A percentile compares a stretch with the other conserved stretches of the same genome.
These are phyloP conservation scores for Nomada flava DNA, from an alignment of 2,888 invertebrate species.

Conservation along the genomic window DNA sequence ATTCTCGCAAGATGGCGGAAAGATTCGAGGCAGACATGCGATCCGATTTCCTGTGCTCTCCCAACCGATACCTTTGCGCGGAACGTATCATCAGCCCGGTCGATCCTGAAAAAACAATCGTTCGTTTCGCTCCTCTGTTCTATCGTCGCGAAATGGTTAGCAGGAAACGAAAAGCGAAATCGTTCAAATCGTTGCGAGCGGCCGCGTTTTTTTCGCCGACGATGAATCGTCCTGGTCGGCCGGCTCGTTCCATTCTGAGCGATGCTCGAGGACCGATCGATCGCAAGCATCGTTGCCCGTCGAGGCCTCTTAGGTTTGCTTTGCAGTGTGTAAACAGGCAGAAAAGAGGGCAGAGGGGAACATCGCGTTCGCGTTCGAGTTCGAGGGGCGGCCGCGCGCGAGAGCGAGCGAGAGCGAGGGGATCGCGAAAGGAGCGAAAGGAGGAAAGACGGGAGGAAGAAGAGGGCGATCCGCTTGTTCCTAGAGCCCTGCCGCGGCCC, in stretches of 20 bases:
- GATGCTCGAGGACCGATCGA: slow-evolving; percentile 61
- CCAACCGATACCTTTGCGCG: slow-evolving; percentile 45
- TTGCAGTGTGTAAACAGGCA: slow-evolving; percentile 70
- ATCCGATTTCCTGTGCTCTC: slow-evolving; percentile 80
- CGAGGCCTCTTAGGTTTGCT: slow-evolving; percentile 61
- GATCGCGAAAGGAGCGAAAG: slow-evolving; percentile 2
- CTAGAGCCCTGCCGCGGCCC: slow-evolving; percentile 15
- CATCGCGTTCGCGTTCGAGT: slow-evolving; percentile 36
- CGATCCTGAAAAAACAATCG: slow-evolving; percentile 77
- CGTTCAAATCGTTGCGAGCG: not conserved
- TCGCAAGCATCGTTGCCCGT: slow-evolving; percentile 57
- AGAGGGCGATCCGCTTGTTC: slow-evolving; percentile 31
- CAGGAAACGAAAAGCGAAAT: not conserved
- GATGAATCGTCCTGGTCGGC: not conserved
- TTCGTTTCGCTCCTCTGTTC: slow-evolving; percentile 48
- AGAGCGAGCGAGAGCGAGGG: not conserved
- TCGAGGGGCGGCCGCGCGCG: slow-evolving; percentile 35
- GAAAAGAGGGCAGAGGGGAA: slow-evolving; percentile 67
- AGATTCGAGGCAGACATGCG: slow-evolving; percentile 83
- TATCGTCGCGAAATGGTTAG: slow-evolving; percentile 25
- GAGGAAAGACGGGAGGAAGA: slow-evolving; percentile 20
- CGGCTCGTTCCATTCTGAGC: slow-evolving; percentile 53
- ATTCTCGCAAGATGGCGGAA: slow-evolving; percentile 83
- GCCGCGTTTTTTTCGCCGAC: not conserved
- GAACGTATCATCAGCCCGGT: slow-evolving; percentile 72